Evolutionary conservation across 2,113 vertebrate species (phyloP).

Genomic region (Nibea coibor): DNA sequence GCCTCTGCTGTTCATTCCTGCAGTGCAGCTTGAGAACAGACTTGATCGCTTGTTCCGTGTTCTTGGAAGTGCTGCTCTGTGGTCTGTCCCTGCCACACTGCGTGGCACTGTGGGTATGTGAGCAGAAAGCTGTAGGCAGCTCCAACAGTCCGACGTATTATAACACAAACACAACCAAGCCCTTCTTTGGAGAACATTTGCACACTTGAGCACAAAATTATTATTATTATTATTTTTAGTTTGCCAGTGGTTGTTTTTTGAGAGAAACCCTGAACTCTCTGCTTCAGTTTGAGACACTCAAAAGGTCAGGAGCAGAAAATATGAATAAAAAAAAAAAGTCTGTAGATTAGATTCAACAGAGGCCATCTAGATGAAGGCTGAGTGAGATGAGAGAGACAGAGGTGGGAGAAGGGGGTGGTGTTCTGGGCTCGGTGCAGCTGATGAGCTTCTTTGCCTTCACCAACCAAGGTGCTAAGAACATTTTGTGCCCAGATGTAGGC

Average conservation of each 20-base stretch:
- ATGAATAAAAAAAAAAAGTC: background rate
- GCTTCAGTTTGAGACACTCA: background rate
- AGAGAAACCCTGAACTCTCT: background rate
- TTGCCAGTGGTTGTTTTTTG: background rate
- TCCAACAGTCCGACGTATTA: background rate
- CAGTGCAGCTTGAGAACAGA: constrained; percentile 37
- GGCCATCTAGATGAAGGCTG: background rate
- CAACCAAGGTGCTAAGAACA: background rate
- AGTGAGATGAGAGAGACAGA: background rate
- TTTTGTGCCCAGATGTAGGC: background rate
- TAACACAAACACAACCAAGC: background rate
- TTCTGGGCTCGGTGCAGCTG: background rate
- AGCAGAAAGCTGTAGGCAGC: constrained; percentile 12
- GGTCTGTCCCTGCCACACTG: constrained; percentile 6
- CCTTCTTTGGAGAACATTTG: background rate
- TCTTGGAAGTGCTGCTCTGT: constrained; percentile 12
- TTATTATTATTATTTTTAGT: background rate
- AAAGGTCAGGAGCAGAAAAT: background rate
- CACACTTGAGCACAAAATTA: background rate
- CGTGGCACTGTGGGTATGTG: constrained; percentile 2
- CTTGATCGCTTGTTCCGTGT: constrained; percentile 13
- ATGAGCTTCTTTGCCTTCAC: constrained; percentile 25
- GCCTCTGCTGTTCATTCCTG: constrained; percentile 28
- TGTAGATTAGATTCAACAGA: background rate
- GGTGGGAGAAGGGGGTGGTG: background rate